These are phyloP conservation scores for Enteromius thamalakanensis DNA, from an alignment of 2,797 vertebrate genomes.

Conservation along the genomic window DNA sequence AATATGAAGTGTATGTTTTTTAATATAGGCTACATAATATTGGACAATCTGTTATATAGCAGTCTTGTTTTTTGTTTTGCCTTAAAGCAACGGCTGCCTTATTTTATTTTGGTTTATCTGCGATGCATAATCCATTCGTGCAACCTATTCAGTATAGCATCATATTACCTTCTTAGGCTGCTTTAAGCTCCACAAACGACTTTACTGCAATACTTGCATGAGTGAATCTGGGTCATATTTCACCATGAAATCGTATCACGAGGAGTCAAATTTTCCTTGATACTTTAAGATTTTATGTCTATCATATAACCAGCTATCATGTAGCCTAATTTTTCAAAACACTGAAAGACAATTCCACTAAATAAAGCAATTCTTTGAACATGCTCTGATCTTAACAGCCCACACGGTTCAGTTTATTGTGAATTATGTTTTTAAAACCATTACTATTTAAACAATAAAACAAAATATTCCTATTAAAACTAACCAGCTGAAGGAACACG, in stretches of 20 bases:
- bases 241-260: background rate
- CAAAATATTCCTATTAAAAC: background rate
- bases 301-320: background rate
- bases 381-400: background rate
- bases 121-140: too few relatives aligned
- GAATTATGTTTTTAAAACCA: background rate
- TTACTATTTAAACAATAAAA: background rate
- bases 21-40: background rate
- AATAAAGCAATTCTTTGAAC: background rate
- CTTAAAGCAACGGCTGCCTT: background rate
- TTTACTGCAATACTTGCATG: background rate
- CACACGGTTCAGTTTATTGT: too few relatives aligned
- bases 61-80: background rate
- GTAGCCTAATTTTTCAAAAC: background rate
- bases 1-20: background rate
- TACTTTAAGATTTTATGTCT: background rate
- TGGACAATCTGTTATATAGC: too few relatives aligned
- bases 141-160: background rate
- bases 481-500: background rate
- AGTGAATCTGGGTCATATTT: background rate
- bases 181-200: background rate
- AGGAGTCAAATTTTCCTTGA: background rate
- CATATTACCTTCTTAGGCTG: background rate
- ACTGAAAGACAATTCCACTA: background rate
- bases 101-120: background rate